Base-by-base conservation (phyloP, 2,888 invertebrate species). In the Epiblema foenella region DNA sequence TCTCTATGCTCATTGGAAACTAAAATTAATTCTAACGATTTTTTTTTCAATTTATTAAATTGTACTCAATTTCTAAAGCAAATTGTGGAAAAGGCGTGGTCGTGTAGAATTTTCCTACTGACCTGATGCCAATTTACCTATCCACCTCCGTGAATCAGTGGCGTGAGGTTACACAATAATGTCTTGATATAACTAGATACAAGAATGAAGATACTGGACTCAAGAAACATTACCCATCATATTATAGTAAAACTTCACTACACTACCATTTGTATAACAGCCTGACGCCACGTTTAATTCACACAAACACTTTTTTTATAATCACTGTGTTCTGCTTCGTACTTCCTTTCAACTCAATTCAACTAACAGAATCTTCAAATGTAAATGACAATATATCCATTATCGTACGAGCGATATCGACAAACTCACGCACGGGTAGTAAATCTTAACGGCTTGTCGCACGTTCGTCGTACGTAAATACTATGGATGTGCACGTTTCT, bases 381-480 rank as follows among this genome's bases (percentile, higher is more conserved):
- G 11, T 46, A 54, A 69, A 52, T 69, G 17, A 65, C 54, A 65
- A 65, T 39, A 24, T 4, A 17, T 42, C 18, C 10, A 58, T 12
- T 60, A 59, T 65, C 52, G 12, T 20, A 52, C 60, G 54, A 65
- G 46, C 39, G 39, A 67, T 60, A 75, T 74, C 69, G 73, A 74
- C 51, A 42, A 39, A 66, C 65, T 72, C 72, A 75, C 75, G 74
- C 72, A 49, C 66, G 69, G 74, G 62, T 72, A 64, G 59, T 67
- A 71, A 71, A 71, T 67, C 66, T 20, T 59, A 71, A 67, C 56
- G 62, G 29, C 49, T 12, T 49, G 66, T 39, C 71, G 24, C 62
- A 71, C 71, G 66, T 66, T 70, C 62, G 54, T 67, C 70, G 76
- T 74, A 77, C 75, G 75, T 76, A 73, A 76, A 80, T 77, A 79